Percentiles rank a stretch among this genome's conserved stretches.
phyloP scores from a whole-genome alignment of 2,888 invertebrate species.

The Platycheirus rosarum region DNA sequence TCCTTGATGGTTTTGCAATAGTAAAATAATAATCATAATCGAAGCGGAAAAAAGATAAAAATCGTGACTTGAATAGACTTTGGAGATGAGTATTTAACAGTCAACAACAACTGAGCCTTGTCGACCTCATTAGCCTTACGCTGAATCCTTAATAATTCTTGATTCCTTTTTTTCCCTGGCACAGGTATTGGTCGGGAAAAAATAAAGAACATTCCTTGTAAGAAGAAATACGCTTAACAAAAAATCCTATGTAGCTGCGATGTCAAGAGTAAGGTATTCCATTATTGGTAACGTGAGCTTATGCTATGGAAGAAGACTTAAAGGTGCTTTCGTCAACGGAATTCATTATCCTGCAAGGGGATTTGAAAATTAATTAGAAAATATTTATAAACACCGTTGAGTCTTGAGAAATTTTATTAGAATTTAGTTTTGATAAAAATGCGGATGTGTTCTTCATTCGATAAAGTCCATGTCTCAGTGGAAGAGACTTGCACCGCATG shows the following conservation, averaged over 20 bases:
- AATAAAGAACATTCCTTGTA: slow-evolving; percentile 45
- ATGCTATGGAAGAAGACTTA: too few relatives aligned
- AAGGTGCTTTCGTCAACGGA: slow-evolving; percentile 36
- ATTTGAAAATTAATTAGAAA: slow-evolving; percentile 60
- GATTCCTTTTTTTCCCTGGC: background rate
- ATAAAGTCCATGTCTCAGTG: too few relatives aligned
- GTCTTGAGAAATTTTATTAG: too few relatives aligned
- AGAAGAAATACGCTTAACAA: slow-evolving; percentile 23
- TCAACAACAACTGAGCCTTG: slow-evolving; percentile 53
- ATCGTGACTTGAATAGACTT: slow-evolving; percentile 63
- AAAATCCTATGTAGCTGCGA: slow-evolving; percentile 19
- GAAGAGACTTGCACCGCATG: too few relatives aligned
- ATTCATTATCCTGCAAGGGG: slow-evolving; percentile 35
- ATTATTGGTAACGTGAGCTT: slow-evolving; percentile 68
- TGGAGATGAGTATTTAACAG: slow-evolving; percentile 22
- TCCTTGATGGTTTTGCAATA: slow-evolving; percentile 8
- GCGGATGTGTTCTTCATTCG: too few relatives aligned
- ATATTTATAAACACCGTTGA: slow-evolving; percentile 39
- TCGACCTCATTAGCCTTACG: slow-evolving; percentile 56
- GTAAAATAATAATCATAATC: slow-evolving; percentile 24
- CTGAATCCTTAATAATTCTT: background rate
- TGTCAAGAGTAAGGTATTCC: slow-evolving; percentile 43
- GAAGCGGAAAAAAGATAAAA: slow-evolving; percentile 36
- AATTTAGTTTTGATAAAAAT: too few relatives aligned
- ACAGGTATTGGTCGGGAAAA: slow-evolving; percentile 35